Base-by-base conservation (phyloP, 1,140 invertebrate genomes). In the Leucophenga varia region DNA sequence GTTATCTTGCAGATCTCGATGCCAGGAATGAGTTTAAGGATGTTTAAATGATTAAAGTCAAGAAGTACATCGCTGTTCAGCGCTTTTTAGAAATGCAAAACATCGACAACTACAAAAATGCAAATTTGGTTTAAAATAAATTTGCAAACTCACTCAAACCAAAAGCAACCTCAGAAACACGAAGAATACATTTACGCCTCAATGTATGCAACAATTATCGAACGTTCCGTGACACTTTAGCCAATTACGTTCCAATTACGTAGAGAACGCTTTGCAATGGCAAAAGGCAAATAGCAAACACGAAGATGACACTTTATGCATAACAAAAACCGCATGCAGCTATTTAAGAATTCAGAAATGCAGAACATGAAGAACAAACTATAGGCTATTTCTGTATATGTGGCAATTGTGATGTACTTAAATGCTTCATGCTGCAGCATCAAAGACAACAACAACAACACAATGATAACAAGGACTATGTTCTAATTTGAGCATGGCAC, bases 191-290 rank as follows among this genome's bases (percentile, higher is more conserved):
- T 58, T 61, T 59, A 65, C 43, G 51, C 48, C 58, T 59, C 67
- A 54, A 55, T 67, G 67, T 63, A 63, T 65, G 63, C 63, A 67
- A 63, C 59, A 67, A 59, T 57, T 63, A 52, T 30, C 48, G 37
- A 38, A n/a, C 63, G 55, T 65, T 55, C 57, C 52, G 12, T 59
- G 59, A 59, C 63, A 63, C 64, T 60, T 65, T 63, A 65, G 59
- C 61, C 67, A 63, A 65, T 65, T 65, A 65, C 61, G 63, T 55
- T 65, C 63, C 61, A 65, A 65, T 65, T 65, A 65, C 63, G 61
- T n/a, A n/a, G n/a, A n/a, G n/a, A n/a, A n/a, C n/a, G n/a, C n/a
- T n/a, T n/a, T n/a, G n/a, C n/a, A n/a, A n/a, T n/a, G n/a, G n/a
- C n/a, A n/a, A n/a, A n/a, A n/a, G n/a, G n/a, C n/a, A n/a, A n/a